Base-by-base conservation (phyloP, 2,888 invertebrate species). In the Carpatolechia fugitivella region DNA sequence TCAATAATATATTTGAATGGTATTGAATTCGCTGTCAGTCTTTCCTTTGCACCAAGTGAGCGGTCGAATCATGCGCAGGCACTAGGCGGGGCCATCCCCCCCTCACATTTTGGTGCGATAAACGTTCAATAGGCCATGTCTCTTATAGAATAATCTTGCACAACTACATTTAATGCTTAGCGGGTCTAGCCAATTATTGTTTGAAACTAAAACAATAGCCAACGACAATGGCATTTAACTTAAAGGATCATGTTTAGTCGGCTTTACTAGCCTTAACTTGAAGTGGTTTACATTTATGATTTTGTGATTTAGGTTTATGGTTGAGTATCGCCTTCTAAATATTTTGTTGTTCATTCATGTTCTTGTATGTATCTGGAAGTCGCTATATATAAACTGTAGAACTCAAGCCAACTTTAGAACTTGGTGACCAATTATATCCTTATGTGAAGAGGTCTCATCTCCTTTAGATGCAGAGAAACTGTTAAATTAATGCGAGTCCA, bases 71-170 rank as follows among this genome's bases (percentile, higher is more conserved):
- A 65, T 71, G 75, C 72, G 71, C 70, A 57, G 53, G 72, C 71
- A 69, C 52, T 56, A 68, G 83, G 80, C 77, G 80, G 74, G 76
- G 73, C 40, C 66, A 70, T 70, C 75, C 78, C 77, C 62, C 54
- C 58, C 59, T 53, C 55, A 63, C 74, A 69, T 70, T 72, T 70
- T 66, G 63, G 72, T 69, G 64, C 70, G 69, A 70, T 72, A 76
- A 73, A 73, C 73, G 68, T 71, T 75, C 78, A 77, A 80, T 76
- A 76, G 75, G 71, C 74, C 76, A 70, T 72, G 72, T 72, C 70
- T 69, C 64, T 67, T 68, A 72, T 68, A 76, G 71, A 76, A 76
- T 70, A 68, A 65, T 61, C 58, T 71, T 68, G 66, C 71, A 68
- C 67, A 71, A 70, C 65, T 62, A 64, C 54, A 54, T 63, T 56